Percentiles rank a stretch among this genome's conserved stretches.
Conservation (phyloP, 2,888 invertebrate genomes). For the Hipparchia sbordonii region DNA sequence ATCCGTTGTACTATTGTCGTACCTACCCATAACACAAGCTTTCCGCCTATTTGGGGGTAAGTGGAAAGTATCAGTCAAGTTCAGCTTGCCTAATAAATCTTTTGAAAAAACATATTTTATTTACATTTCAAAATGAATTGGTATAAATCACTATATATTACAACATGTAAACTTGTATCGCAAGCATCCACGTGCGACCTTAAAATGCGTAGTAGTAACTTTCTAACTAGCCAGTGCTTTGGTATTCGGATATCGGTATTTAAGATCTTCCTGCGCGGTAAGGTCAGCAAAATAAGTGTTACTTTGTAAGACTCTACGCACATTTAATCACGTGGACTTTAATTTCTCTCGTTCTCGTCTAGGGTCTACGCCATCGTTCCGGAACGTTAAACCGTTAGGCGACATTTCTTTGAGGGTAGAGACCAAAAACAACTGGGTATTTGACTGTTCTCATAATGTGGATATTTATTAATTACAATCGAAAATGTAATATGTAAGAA, state of each 20-base stretch:
- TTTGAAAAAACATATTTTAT: too few species aligned
- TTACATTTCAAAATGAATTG: too few species aligned
- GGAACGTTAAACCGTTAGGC: too few species aligned
- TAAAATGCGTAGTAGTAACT: slow-evolving; percentile 4
- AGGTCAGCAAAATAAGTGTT: slow-evolving; percentile 1
- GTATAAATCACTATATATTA: not conserved
- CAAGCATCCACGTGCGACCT: slow-evolving; percentile 9
- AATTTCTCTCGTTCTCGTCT: not conserved
- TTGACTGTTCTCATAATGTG: too few species aligned
- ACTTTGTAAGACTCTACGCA: not conserved
- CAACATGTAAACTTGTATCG: not conserved
- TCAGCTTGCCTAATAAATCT: not conserved
- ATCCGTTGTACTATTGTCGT: too few species aligned
- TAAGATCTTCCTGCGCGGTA: not conserved
- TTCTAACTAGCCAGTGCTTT: not conserved
- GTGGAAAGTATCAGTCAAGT: not conserved
- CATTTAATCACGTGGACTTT: not conserved
- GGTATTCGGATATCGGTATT: not conserved
- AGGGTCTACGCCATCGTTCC: too few species aligned
- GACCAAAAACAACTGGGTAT: too few species aligned
- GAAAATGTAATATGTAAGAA: too few species aligned
- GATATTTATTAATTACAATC: too few species aligned
- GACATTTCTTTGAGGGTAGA: not conserved
- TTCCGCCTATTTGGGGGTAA: too few species aligned
- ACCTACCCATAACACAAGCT: not conserved